phyloP scores from a whole-genome alignment of 2,797 vertebrate species.

The Rhinoraja longicauda region DNA sequence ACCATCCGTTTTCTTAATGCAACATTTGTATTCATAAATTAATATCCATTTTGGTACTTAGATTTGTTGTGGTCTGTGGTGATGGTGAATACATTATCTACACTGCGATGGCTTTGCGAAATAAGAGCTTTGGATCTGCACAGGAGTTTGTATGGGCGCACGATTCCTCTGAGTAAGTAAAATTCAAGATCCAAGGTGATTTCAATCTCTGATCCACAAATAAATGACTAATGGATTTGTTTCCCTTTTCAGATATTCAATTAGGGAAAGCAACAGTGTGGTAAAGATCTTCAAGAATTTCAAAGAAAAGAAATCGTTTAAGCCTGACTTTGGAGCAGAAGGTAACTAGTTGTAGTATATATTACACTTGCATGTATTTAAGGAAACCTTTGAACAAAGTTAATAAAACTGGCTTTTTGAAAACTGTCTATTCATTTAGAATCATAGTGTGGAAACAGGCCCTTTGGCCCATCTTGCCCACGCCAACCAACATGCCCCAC shows the following conservation, averaged over 20 bases:
- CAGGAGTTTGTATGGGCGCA: conserved; percentile 98
- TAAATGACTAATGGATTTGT: not conserved
- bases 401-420: not conserved
- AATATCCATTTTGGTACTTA: conserved; percentile 45
- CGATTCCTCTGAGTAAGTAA: conserved; percentile 92
- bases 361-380: not conserved
- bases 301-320: conserved; percentile 97
- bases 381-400: not conserved
- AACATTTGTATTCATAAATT: not conserved
- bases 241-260: conserved; percentile 71
- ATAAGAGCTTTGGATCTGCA: conserved; percentile 95
- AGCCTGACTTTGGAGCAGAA: conserved; percentile 98
- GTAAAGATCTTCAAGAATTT: conserved; percentile 99
- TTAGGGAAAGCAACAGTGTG: conserved; percentile 88
- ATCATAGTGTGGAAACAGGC: too few species aligned
- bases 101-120: conserved; percentile 93
- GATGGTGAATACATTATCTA: conserved; percentile 78
- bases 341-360: conserved; percentile 55
- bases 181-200: not conserved
- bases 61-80: conserved; percentile 93
- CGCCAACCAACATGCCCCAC: too few species aligned
- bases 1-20: not conserved
- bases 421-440: too few species aligned
- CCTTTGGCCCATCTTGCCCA: too few species aligned
- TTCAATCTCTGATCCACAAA: not conserved